Evolutionary conservation across 2,888 invertebrate species (phyloP), one percentile per base, ranked within the genome.

Genomic region (Lepidonotus clava): DNA sequence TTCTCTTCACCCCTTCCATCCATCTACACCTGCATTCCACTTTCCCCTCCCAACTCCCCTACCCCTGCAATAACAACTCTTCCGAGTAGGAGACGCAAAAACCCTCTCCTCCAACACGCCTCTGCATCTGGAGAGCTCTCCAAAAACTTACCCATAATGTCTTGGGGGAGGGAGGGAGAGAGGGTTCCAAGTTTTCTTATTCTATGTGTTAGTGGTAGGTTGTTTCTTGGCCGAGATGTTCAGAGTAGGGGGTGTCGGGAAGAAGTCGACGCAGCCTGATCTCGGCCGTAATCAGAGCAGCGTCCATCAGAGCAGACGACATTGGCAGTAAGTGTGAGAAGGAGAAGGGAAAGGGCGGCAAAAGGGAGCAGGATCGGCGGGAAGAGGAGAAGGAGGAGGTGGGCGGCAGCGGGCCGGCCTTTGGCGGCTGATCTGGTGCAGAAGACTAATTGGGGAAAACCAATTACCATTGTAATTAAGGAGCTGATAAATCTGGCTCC

Each of bases 401-500:
- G 34, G 71, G 18, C 38, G 71, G 36, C 14, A 38, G 4, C 18
- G 71, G 34, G 38, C 11, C 71, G 36, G 5, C 61, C 61, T 61
- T 32, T 61, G 28, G 61, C 28, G 61, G 61, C 61, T 61, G 61
- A 61, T 38, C 71, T 36, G 71, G 71, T 34, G 36, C 71, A 71
- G 36, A 5, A 71, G 38, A 71, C 71, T 71, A 71, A 71, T 71
- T 71, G 71, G 71, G 71, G 71, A 34, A 71, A 71, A 71, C 71
- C 71, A 71, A 71, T 71, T 71, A 71, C 71, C 71, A 71, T 71
- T 71, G 71, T 71, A 71, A 71, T 71, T 71, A 71, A 71, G 71
- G 71, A 71, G 24, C 71, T 71, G 71, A 71, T 71, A 71, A 71
- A 71, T 71, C 71, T 71, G 71, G 36, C 71, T 71, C 71, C 71